phyloP scores from a whole-genome alignment of 2,797 vertebrate species.

The Enteromius treurensis region DNA sequence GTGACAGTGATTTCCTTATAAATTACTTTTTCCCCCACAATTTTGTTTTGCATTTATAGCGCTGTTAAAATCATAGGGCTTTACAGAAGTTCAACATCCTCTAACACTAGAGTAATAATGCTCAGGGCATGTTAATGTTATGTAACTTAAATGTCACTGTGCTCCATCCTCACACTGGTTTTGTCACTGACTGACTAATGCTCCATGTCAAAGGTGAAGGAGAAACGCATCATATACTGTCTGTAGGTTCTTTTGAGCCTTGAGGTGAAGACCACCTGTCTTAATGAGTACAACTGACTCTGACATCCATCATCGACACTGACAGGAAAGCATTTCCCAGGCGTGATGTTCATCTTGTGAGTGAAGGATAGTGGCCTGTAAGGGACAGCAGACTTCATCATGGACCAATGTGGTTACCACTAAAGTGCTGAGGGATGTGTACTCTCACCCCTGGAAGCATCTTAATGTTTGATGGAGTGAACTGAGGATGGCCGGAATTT shows the following conservation, averaged over 20 bases:
- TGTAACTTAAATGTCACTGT: slow-evolving; percentile 30
- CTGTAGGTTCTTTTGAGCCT: slow-evolving; percentile 35
- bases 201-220: slow-evolving; percentile 45
- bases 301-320: slow-evolving; percentile 49
- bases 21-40: background rate
- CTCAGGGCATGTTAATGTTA: slow-evolving; percentile 24
- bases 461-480: slow-evolving; percentile 36
- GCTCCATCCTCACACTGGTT: background rate
- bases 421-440: slow-evolving; percentile 53
- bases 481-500: slow-evolving; percentile 34
- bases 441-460: slow-evolving; percentile 41
- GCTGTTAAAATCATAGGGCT: background rate
- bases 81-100: background rate
- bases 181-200: slow-evolving; percentile 39
- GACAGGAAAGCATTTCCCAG: slow-evolving; percentile 56
- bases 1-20: too few species aligned
- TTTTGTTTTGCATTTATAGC: background rate
- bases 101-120: slow-evolving; percentile 4
- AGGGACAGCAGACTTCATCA: slow-evolving; percentile 43
- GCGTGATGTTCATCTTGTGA: slow-evolving; percentile 51
- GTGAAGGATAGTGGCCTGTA: slow-evolving; percentile 53
- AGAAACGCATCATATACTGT: slow-evolving; percentile 27
- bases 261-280: slow-evolving; percentile 33
- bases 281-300: slow-evolving; percentile 52
- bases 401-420: slow-evolving; percentile 47